Evolutionary conservation across 1,140 invertebrate genomes (phyloP).

Genomic region (Pygmarrhopalites habei): DNA sequence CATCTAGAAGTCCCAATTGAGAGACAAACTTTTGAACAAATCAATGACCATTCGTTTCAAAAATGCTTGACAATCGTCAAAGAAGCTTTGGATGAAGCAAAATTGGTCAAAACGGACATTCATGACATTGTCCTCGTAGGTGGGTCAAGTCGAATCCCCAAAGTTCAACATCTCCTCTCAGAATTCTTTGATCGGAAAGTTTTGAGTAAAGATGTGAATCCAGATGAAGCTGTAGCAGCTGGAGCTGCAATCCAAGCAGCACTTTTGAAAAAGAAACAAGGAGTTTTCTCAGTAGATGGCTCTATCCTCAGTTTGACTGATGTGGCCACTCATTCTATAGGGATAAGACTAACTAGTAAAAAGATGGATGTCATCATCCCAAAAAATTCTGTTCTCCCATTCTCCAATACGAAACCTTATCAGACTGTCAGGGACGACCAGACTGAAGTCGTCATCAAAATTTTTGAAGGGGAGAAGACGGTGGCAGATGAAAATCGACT

Average conservation of each 20-base stretch:
- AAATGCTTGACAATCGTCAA: conserved; percentile 55
- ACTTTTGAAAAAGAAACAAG: conserved; percentile 56
- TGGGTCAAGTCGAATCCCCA: conserved; percentile 26
- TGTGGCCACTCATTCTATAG: conserved; percentile 48
- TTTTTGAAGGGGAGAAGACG: conserved; percentile 51
- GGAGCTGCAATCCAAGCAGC: conserved; percentile 53
- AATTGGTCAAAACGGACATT: conserved; percentile 47
- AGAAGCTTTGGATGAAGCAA: conserved; percentile 52
- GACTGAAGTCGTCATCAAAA: no score
- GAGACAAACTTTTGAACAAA: no score
- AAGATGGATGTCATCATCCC: conserved; percentile 43
- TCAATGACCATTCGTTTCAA: conserved; percentile 43
- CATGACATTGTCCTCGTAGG: conserved; percentile 35
- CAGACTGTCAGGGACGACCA: no score
- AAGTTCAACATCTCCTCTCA: conserved; percentile 18
- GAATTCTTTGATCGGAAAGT: conserved; percentile 18
- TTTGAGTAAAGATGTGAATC: conserved; percentile 43
- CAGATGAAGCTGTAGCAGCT: conserved; percentile 54
- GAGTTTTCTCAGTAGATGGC: conserved; percentile 51
- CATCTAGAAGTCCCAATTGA: no score
- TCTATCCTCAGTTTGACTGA: conserved; percentile 53
- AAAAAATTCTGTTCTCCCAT: conserved; percentile 53
- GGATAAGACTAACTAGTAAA: conserved; percentile 49
- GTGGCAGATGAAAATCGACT: not conserved
- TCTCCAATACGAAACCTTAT: conserved; percentile 54